Conservation (phyloP, 2,888 invertebrate genomes). For the Drosophila mayaguana region DNA sequence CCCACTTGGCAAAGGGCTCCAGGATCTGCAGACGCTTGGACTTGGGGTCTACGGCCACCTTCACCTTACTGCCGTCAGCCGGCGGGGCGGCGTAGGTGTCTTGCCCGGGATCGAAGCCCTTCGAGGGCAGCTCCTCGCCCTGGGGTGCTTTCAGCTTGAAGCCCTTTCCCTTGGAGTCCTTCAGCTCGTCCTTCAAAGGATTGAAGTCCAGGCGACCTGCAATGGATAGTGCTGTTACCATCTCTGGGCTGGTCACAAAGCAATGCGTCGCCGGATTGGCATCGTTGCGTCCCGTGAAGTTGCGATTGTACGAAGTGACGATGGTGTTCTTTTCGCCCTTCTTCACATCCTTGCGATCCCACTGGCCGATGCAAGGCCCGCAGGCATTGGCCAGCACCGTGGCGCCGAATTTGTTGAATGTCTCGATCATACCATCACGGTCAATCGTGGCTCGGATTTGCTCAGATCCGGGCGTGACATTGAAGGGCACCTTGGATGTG, state of each 20-base stretch:
- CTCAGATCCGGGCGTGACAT: constrained; percentile 99
- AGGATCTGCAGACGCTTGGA: constrained; percentile 97
- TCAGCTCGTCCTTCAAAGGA: constrained; percentile 94
- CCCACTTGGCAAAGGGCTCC: constrained; percentile 97
- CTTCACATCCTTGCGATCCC: constrained; percentile 98
- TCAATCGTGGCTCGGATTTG: constrained; percentile 99
- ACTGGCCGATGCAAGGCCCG: constrained; percentile 99
- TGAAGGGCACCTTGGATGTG: constrained; percentile 97
- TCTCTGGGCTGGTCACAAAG: constrained; percentile 97
- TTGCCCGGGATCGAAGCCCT: constrained; percentile 98
- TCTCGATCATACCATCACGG: constrained; percentile 96
- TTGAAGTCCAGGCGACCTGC: constrained; percentile 96
- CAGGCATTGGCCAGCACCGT: constrained; percentile 99
- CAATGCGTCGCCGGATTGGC: constrained; percentile 99
- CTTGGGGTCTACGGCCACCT: constrained; percentile 93
- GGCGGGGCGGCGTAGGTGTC: constrained; percentile 97
- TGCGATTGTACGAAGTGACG: constrained; percentile 99
- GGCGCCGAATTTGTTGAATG: constrained; percentile 95
- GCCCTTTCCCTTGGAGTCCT: constrained; percentile 93
- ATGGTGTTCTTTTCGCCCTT: constrained; percentile 99
- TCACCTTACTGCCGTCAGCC: constrained; percentile 84
- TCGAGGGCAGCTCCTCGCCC: constrained; percentile 95
- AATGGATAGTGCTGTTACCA: constrained; percentile 97
- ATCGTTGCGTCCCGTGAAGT: constrained; percentile 99
- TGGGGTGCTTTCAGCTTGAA: constrained; percentile 94